Percentiles rank a stretch among this genome's conserved stretches.
phyloP scores from a whole-genome alignment of 2,113 vertebrate genomes.

The Pedionomus torquatus region DNA sequence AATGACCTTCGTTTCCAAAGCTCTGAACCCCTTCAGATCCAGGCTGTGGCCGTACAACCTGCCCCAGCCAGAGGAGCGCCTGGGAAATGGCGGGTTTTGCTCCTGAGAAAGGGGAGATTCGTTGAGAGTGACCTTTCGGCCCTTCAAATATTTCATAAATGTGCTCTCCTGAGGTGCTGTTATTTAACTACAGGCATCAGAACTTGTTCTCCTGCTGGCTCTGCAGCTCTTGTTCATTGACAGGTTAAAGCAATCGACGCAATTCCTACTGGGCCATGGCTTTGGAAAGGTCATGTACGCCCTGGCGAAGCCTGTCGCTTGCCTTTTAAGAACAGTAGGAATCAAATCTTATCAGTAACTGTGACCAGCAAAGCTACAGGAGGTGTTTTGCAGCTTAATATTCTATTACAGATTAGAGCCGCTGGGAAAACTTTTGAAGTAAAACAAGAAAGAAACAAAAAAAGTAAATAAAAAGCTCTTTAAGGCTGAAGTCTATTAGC shows the following conservation, averaged over 20 bases:
- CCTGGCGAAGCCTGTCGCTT: background rate
- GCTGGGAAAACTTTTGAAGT: constrained; percentile 12
- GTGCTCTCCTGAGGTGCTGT: constrained; percentile 28
- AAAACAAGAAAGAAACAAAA: background rate
- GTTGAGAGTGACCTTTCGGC: constrained; percentile 16
- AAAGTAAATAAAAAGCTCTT: background rate
- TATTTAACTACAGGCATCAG: constrained; percentile 40
- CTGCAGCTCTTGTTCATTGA: background rate
- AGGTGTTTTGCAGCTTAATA: constrained; percentile 38
- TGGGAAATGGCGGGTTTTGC: background rate
- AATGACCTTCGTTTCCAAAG: background rate
- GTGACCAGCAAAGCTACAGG: constrained; percentile 13
- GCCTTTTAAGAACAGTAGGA: constrained; percentile 51
- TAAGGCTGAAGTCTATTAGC: background rate
- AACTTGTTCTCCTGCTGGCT: constrained; percentile 38
- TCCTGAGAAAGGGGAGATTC: background rate
- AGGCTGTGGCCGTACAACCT: fast-evolving
- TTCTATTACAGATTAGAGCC: background rate
- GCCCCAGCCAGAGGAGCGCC: background rate
- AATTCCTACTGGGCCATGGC: background rate
- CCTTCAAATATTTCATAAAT: constrained; percentile 44
- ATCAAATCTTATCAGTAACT: constrained; percentile 44
- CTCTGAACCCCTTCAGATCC: background rate
- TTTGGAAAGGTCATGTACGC: constrained; percentile 29
- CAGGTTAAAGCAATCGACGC: background rate